Base-by-base conservation (phyloP, 2,888 invertebrate genomes). In the Cotesia congregata region DNA sequence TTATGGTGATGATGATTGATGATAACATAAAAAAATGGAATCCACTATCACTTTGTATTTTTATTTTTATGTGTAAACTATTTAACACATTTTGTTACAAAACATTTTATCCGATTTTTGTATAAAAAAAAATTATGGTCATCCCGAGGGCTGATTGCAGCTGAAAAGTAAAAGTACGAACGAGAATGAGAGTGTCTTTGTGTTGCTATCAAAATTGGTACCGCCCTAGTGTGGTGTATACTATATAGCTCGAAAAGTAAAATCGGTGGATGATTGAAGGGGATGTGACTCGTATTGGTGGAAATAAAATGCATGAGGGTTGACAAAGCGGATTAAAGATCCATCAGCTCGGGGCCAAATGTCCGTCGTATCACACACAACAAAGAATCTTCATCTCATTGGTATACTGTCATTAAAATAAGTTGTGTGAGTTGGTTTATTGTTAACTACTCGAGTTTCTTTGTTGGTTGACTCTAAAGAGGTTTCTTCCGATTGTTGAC, bases 201-300 rank as follows among this genome's bases (percentile, higher is more conserved):
- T 80, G 68, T 79, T 79, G 80, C 77, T 79, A 79, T 76, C 70
- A 75, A 74, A 75, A 76, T 80, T 79, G 78, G 81, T 78, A 78
- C 75, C 75, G 69, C 69, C 41, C 77, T 30, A 30, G 30, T 30
- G 30, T 3, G 30, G 3, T 30, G 30, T 30, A 30, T 30, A 30
- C 30, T 30, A 30, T 30, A 30, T 30, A 30, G 3, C 30, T 40
- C 38, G 17, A 68, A 72, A 73, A 20, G 20, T 68, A 68, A 77
- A 78, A 79, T 77, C 75, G 75, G 67, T 74, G 75, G 79, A 78
- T 78, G 72, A 79, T 80, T 76, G 79, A 76, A 78, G 75, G 77
- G 77, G 72, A 69, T 69, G 76, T 67, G 50, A 59, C 75, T 41
- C 76, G 72, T 76, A 74, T 74, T 73, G 59, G 68, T 60, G 62